Conservation (phyloP, 2,888 invertebrate species). For the Drosophila fungiperda region DNA sequence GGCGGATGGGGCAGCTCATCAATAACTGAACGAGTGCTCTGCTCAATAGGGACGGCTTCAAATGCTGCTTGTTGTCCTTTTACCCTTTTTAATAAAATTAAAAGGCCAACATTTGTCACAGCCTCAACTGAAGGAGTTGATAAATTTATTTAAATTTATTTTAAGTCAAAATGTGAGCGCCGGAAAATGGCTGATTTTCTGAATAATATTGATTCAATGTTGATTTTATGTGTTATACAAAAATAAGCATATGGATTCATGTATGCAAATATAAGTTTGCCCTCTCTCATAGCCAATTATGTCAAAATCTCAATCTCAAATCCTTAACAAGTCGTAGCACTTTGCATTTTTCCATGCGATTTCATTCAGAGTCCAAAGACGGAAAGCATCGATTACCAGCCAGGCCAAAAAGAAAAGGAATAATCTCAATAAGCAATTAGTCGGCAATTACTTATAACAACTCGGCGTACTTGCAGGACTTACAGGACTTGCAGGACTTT, state of each 20-base stretch:
- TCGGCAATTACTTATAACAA: slow-evolving; percentile 77
- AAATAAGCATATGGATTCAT: not conserved
- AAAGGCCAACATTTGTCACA: slow-evolving; percentile 58
- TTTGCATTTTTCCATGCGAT: slow-evolving; percentile 28
- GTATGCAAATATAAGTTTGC: not conserved
- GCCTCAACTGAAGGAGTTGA: slow-evolving; percentile 13
- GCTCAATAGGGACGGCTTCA: slow-evolving; percentile 31
- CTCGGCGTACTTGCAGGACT: slow-evolving; percentile 47
- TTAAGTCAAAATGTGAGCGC: not conserved
- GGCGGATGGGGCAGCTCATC: slow-evolving; percentile 35
- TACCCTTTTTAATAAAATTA: slow-evolving; percentile 63
- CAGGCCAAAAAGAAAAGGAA: slow-evolving; percentile 32
- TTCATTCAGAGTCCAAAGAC: slow-evolving; percentile 25
- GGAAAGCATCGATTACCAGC: slow-evolving; percentile 39
- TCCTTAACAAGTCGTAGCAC: slow-evolving; percentile 14
- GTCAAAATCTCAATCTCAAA: slow-evolving; percentile 21
- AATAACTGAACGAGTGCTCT: slow-evolving; percentile 43
- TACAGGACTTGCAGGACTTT: slow-evolving; percentile 11
- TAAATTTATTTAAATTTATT: slow-evolving; percentile 36
- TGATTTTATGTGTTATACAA: not conserved
- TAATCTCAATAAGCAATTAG: slow-evolving; percentile 77
- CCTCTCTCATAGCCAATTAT: slow-evolving; percentile 11
- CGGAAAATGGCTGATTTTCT: not conserved
- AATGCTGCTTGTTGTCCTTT: slow-evolving; percentile 28
- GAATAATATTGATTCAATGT: not conserved